These are phyloP conservation scores for Mastomys coucha DNA, from an alignment of 2,113 vertebrate genomes.

Conservation along the genomic window DNA sequence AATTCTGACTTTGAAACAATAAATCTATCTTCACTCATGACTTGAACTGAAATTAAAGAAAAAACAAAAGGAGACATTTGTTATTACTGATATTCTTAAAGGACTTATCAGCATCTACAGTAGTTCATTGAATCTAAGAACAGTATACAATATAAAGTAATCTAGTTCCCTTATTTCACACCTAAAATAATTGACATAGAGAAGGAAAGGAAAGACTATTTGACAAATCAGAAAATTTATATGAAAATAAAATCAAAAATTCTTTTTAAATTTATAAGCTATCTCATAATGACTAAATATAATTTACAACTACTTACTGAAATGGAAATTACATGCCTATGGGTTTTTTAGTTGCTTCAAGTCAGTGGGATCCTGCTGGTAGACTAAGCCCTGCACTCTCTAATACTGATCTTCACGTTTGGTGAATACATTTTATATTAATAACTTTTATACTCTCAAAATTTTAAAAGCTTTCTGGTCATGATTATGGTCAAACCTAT, in stretches of 20 bases:
- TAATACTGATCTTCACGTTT: slow-evolving; percentile 48
- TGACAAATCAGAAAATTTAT: neutral
- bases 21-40: neutral
- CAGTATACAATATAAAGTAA: neutral
- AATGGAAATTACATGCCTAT: neutral
- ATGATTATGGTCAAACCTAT: neutral
- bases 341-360: neutral
- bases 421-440: slow-evolving; percentile 4
- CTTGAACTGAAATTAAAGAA: neutral
- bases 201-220: neutral
- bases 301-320: neutral
- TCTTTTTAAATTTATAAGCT: neutral
- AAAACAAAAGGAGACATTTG: neutral
- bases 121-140: slow-evolving; percentile 7
- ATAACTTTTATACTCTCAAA: slow-evolving; percentile 37
- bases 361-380: neutral
- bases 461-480: slow-evolving; percentile 5
- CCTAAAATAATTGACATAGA: neutral
- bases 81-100: neutral
- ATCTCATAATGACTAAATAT: neutral
- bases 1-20: neutral
- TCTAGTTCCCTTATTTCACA: neutral
- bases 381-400: neutral
- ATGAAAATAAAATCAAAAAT: neutral
- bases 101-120: neutral